phyloP scores from a whole-genome alignment of 2,797 vertebrate genomes.

The Echeneis naucrates region DNA sequence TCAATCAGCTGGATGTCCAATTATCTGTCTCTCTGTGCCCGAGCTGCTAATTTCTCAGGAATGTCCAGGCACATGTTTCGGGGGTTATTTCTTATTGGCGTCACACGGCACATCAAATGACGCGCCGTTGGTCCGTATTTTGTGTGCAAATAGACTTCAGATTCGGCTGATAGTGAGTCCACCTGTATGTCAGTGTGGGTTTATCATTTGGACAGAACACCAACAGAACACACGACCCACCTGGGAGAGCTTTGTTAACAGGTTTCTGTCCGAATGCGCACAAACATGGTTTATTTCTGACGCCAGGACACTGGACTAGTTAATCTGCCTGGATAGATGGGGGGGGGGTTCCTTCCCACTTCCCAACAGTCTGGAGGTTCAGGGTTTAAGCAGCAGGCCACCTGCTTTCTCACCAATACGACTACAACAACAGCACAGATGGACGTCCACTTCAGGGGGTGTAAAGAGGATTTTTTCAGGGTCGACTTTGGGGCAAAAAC shows the following conservation, averaged over 20 bases:
- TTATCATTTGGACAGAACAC: neutral
- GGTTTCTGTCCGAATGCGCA: conserved; percentile 28
- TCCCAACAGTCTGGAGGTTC: conserved; percentile 55
- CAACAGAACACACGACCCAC: too few relatives aligned
- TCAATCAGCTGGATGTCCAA: conserved; percentile 8
- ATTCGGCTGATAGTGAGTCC: conserved; percentile 12
- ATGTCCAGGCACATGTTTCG: neutral
- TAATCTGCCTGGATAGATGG: too few relatives aligned
- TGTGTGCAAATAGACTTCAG: conserved; percentile 3
- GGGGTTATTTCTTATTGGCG: neutral
- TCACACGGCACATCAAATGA: conserved; percentile 35
- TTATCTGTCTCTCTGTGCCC: conserved; percentile 8
- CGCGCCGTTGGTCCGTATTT: neutral
- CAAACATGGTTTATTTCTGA: conserved; percentile 36
- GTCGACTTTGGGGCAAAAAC: conserved; percentile 24
- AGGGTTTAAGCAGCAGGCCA: conserved; percentile 68
- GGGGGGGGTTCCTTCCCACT: neutral
- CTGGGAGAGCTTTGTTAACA: neutral
- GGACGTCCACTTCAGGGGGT: conserved; percentile 49
- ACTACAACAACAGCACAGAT: conserved; percentile 47
- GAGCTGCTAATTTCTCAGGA: conserved; percentile 8
- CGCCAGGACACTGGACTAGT: conserved; percentile 15
- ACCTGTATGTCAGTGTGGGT: conserved; percentile 2
- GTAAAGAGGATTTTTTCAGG: conserved; percentile 63
- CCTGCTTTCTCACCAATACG: conserved; percentile 68